These are phyloP conservation scores for Aphaenogaster ashmeadi DNA, from an alignment of 1,140 invertebrate genomes.

Conservation along the genomic window DNA sequence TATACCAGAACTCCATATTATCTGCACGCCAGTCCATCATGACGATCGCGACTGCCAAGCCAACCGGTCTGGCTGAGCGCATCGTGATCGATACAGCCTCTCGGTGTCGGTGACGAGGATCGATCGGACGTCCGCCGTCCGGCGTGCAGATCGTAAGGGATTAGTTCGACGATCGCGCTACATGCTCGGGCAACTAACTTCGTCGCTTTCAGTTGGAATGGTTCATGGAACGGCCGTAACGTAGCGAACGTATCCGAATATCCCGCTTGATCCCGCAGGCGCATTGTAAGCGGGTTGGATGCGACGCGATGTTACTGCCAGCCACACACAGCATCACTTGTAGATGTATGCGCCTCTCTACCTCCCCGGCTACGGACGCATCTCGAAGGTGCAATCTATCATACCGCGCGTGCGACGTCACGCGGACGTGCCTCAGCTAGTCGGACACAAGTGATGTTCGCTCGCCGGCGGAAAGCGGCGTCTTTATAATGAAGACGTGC, in stretches of 20 bases:
- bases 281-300: slow-evolving; percentile 24
- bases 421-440: slow-evolving; percentile 40
- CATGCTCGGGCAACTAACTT: slow-evolving; percentile 55
- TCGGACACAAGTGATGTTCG: slow-evolving; percentile 45
- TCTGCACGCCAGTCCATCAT: slow-evolving; percentile 40
- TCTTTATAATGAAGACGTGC: slow-evolving; percentile 64
- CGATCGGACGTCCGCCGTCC: slow-evolving; percentile 38
- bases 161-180: slow-evolving; percentile 45
- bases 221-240: slow-evolving; percentile 13
- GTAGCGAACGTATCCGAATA: slow-evolving; percentile 29
- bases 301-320: background rate
- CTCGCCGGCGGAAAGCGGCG: slow-evolving; percentile 16
- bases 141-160: slow-evolving; percentile 49
- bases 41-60: slow-evolving; percentile 29
- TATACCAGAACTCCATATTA: slow-evolving; percentile 11
- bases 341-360: slow-evolving; percentile 14
- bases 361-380: background rate
- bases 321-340: background rate
- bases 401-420: slow-evolving; percentile 46
- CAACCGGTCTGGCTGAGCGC: background rate
- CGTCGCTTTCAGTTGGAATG: slow-evolving; percentile 50
- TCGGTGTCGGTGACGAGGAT: slow-evolving; percentile 39
- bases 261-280: slow-evolving; percentile 51
- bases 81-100: slow-evolving; percentile 53
- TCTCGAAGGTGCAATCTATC: slow-evolving; percentile 64